phyloP scores from a whole-genome alignment of 2,888 invertebrate genomes.

The Orthonevra nobilis region DNA sequence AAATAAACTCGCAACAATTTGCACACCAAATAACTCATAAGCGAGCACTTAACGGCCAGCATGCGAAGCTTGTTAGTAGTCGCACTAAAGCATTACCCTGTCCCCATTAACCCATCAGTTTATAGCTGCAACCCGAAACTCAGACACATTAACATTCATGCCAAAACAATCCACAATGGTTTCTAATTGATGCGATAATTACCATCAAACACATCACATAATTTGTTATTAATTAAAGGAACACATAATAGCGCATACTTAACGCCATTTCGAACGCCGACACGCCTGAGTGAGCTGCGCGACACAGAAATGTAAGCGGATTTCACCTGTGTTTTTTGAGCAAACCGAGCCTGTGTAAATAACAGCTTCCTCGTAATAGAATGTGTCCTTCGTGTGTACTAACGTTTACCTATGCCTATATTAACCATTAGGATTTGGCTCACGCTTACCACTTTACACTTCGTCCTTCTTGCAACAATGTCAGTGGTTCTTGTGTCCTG shows the following conservation, averaged over 20 bases:
- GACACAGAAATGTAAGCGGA: slow-evolving; percentile 45
- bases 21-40: no score
- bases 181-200: slow-evolving; percentile 62
- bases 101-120: slow-evolving; percentile 40
- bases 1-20: no score
- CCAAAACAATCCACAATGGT: slow-evolving; percentile 51
- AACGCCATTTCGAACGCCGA: no score
- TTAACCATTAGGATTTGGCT: slow-evolving; percentile 38
- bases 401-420: slow-evolving; percentile 45
- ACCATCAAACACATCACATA: slow-evolving; percentile 57
- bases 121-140: slow-evolving; percentile 31
- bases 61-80: no score
- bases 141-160: slow-evolving; percentile 54
- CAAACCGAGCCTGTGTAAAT: slow-evolving; percentile 4
- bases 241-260: slow-evolving; percentile 29
- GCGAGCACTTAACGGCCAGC: no score
- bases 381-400: slow-evolving; percentile 42
- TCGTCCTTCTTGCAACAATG: slow-evolving; percentile 37
- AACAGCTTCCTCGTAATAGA: slow-evolving; percentile 39
- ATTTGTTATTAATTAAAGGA: slow-evolving; percentile 68
- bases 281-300: slow-evolving; percentile 10
- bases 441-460: background rate
- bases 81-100: no score
- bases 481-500: slow-evolving; percentile 8
- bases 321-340: slow-evolving; percentile 38